Percentiles rank a stretch among this genome's conserved stretches.
Evolutionary conservation across 53 echinoderm and acorn worm species (phyloP).

Genomic region (Henricia sp.): DNA sequence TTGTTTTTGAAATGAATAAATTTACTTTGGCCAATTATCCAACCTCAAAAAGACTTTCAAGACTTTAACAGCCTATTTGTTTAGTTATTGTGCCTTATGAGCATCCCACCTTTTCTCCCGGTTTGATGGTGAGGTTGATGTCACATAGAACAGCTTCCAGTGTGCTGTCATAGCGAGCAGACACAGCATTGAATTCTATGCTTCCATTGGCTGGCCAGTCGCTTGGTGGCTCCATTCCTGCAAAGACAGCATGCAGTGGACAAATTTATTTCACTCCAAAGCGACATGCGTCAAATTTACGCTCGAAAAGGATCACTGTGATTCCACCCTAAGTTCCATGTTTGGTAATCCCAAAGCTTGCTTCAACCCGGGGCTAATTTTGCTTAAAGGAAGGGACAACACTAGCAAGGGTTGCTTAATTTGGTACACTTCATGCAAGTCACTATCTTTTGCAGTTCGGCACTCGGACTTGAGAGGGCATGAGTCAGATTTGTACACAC

Average conservation of each 20-base stretch:
- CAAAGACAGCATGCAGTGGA: background rate
- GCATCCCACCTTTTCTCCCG: constrained; percentile 61
- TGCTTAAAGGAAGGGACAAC: too few species aligned
- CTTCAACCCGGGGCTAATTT: background rate
- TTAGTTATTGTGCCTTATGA: too few species aligned
- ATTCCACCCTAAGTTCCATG: background rate
- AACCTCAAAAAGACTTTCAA: too few species aligned
- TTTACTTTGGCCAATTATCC: too few species aligned
- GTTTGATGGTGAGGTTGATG: constrained; percentile 47
- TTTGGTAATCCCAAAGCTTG: background rate
- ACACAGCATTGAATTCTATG: constrained; percentile 55
- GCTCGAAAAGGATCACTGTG: background rate
- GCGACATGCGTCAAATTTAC: background rate
- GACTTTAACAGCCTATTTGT: too few species aligned
- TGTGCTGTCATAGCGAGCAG: constrained; percentile 56
- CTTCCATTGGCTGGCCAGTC: constrained; percentile 66
- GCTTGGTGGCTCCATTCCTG: constrained; percentile 36
- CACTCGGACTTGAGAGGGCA: too few species aligned
- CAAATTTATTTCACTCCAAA: background rate
- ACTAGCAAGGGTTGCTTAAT: too few species aligned
- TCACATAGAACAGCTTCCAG: constrained; percentile 59
- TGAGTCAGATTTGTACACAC: too few species aligned
- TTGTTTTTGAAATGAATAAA: background rate
- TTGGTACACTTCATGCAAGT: too few species aligned
- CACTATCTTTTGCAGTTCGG: too few species aligned